These are phyloP conservation scores for Melospiza melodia DNA, from an alignment of 2,113 vertebrate genomes.

Conservation along the genomic window DNA sequence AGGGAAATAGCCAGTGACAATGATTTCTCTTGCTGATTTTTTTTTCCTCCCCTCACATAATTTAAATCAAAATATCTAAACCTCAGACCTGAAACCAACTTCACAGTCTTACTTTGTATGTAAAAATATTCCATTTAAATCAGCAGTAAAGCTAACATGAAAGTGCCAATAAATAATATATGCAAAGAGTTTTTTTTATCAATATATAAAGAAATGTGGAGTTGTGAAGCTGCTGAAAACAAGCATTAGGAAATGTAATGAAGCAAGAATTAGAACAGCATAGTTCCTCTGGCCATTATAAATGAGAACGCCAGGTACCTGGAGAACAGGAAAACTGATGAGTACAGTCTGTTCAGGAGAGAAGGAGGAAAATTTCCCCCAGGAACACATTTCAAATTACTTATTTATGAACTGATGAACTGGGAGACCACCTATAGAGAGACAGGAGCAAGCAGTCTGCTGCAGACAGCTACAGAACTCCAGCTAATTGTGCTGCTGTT, in stretches of 20 bases:
- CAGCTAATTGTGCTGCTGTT: conserved; percentile 84
- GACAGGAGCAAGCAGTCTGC: conserved; percentile 79
- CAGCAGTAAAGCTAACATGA: conserved; percentile 76
- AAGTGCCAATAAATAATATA: conserved; percentile 84
- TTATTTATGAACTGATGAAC: conserved; percentile 92
- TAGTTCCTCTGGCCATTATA: conserved; percentile 86
- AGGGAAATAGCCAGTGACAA: conserved; percentile 13
- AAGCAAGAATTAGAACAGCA: conserved; percentile 83
- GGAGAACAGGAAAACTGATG: conserved; percentile 83
- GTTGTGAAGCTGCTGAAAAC: conserved; percentile 78
- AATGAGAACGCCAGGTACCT: conserved; percentile 86
- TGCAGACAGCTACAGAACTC: conserved; percentile 82
- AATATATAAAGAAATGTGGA: conserved; percentile 77
- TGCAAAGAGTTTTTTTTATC: conserved; percentile 78
- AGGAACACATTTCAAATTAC: conserved; percentile 89
- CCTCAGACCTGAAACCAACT: conserved; percentile 66
- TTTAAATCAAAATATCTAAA: conserved; percentile 63
- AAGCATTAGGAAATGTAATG: conserved; percentile 82
- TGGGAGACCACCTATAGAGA: conserved; percentile 86
- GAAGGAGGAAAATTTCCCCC: conserved; percentile 83
- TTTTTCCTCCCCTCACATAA: neutral
- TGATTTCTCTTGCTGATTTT: neutral
- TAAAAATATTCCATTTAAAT: conserved; percentile 80
- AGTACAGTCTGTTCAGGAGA: conserved; percentile 85
- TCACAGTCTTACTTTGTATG: conserved; percentile 73